phyloP scores from a whole-genome alignment of 2,113 vertebrate genomes.

The Phalacrocorax aristotelis region DNA sequence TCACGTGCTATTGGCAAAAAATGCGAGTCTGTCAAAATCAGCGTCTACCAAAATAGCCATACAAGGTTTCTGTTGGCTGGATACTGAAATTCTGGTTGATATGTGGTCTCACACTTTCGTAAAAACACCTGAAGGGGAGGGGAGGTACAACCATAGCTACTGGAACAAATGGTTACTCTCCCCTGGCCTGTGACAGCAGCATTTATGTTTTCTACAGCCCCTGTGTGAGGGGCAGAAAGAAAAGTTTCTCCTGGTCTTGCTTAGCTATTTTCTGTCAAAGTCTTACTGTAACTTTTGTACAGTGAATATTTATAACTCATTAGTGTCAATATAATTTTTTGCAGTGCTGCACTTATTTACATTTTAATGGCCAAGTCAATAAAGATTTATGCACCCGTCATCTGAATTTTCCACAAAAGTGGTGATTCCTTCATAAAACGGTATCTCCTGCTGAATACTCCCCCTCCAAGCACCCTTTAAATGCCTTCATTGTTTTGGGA shows the following conservation, averaged over 20 bases:
- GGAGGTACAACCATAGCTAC: not conserved
- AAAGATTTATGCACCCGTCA: slow-evolving; percentile 57
- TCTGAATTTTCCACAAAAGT: slow-evolving; percentile 31
- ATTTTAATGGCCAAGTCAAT: slow-evolving; percentile 63
- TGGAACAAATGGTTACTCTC: not conserved
- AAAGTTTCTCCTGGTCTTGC: not conserved
- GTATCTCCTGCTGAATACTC: not conserved
- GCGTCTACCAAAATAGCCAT: not conserved
- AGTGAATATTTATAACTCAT: slow-evolving; percentile 53
- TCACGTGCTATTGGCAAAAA: not conserved
- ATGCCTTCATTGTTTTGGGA: not conserved
- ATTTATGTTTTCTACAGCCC: slow-evolving; percentile 11
- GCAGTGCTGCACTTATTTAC: slow-evolving; percentile 41
- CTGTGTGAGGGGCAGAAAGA: not conserved
- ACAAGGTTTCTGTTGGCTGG: not conserved
- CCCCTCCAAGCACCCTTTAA: not conserved
- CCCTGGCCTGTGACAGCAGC: not conserved
- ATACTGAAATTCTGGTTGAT: not conserved
- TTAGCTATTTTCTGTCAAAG: slow-evolving; percentile 36
- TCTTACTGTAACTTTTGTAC: slow-evolving; percentile 39
- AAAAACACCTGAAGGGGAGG: not conserved
- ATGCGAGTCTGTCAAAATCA: not conserved
- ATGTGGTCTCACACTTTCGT: not conserved
- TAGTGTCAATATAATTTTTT: slow-evolving; percentile 38
- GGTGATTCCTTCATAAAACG: not conserved